Conservation (phyloP, 2,888 invertebrate species). For the Uloborus plumipes region DNA sequence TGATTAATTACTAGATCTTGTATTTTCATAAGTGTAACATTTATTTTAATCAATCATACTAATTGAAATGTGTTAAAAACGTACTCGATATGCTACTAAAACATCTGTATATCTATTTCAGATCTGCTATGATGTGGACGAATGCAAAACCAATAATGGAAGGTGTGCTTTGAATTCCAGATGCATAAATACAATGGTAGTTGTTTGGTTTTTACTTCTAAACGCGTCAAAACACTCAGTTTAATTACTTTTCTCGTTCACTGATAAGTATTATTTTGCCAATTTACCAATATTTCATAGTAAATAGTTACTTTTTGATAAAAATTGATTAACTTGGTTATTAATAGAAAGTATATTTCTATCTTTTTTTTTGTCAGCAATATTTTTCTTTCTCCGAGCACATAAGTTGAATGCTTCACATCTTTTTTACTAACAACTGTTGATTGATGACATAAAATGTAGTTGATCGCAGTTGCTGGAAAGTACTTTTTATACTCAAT, state of each 20-base stretch:
- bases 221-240: not conserved
- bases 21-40: not conserved
- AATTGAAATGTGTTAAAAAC: not conserved
- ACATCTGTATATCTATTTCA: slow-evolving; percentile 70
- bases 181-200: slow-evolving; percentile 88
- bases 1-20: not conserved
- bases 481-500: too few species aligned
- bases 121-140: slow-evolving; percentile 87
- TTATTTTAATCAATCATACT: not conserved
- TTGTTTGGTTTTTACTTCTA: slow-evolving; percentile 66
- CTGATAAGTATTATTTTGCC: too few species aligned
- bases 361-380: too few species aligned
- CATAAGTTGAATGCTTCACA: too few species aligned
- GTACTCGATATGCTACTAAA: not conserved
- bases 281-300: too few species aligned
- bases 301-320: too few species aligned
- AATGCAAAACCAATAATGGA: slow-evolving; percentile 80
- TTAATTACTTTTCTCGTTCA: not conserved
- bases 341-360: too few species aligned
- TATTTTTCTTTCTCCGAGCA: too few species aligned
- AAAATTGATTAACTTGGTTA: too few species aligned
- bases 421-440: too few species aligned
- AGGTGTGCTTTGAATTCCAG: slow-evolving; percentile 83
- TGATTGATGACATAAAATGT: too few species aligned
- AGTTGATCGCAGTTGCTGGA: too few species aligned